Evolutionary conservation across 2,888 invertebrate genomes (phyloP).

Genomic region (Coelopa pilipes): DNA sequence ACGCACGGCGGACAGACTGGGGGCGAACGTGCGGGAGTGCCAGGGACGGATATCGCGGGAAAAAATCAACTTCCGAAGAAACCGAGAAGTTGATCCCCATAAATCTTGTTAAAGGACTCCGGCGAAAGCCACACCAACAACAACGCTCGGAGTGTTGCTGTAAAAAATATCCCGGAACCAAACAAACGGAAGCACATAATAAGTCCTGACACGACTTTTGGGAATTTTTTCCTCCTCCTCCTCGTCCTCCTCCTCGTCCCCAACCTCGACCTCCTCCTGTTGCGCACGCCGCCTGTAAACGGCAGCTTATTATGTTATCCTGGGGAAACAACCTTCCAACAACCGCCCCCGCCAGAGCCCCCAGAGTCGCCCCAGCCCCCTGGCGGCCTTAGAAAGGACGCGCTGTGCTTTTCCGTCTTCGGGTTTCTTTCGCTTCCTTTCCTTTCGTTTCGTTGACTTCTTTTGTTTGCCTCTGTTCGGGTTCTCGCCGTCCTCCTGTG

Average conservation of each 20-base stretch:
- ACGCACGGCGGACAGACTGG: background rate
- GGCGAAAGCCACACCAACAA: constrained; percentile 19
- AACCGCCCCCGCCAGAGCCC: background rate
- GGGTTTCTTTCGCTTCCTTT: background rate
- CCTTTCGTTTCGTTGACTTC: constrained; percentile 2
- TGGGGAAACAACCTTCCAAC: constrained; percentile 1
- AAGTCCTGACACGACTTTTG: constrained; percentile 34
- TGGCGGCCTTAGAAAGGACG: background rate
- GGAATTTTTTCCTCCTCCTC: constrained; percentile 1
- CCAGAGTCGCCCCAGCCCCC: background rate
- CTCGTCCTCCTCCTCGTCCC: too few relatives aligned
- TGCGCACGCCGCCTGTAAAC: constrained; percentile 22
- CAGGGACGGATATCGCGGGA: too few relatives aligned
- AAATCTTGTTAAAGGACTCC: constrained; percentile 37
- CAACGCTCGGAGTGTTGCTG: background rate
- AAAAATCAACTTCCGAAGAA: constrained; percentile 22
- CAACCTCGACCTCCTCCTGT: constrained; percentile 33
- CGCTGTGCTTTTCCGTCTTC: background rate
- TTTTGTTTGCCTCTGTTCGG: constrained; percentile 3
- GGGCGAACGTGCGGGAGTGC: too few relatives aligned
- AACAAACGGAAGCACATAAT: constrained; percentile 37
- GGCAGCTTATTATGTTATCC: constrained; percentile 39
- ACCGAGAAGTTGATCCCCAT: constrained; percentile 37
- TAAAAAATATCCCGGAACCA: constrained; percentile 13
- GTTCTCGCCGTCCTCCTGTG: constrained; percentile 17